Percentiles rank a stretch among this genome's conserved stretches.
Conservation (phyloP, 1,140 invertebrate genomes). For the Pogonus chalceus region DNA sequence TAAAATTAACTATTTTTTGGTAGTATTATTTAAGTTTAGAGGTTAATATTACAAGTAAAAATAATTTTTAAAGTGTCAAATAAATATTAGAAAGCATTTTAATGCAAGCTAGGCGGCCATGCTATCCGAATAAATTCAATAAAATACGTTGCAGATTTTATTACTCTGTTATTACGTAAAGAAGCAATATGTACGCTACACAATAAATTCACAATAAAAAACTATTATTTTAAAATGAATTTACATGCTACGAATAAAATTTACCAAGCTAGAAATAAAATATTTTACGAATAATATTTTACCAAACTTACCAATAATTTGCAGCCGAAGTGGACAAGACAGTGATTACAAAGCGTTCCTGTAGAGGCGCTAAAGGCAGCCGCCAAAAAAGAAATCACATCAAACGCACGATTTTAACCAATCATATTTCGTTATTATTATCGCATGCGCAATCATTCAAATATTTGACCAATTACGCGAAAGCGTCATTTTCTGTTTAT, state of each 20-base stretch:
- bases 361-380: not conserved
- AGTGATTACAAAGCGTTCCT: conserved; percentile 7
- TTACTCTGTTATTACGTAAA: not conserved
- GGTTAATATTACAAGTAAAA: too few species aligned
- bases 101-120: not conserved
- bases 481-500: not conserved
- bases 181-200: not conserved
- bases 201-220: conserved; percentile 13
- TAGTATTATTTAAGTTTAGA: too few species aligned
- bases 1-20: too few species aligned
- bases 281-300: not conserved
- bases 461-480: not conserved
- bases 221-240: conserved; percentile 8
- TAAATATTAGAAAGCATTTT: not conserved
- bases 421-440: not conserved
- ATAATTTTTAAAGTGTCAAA: not conserved
- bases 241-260: conserved; percentile 6
- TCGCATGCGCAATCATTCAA: not conserved
- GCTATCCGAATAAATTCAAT: not conserved
- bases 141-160: conserved; percentile 5
- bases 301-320: not conserved
- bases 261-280: conserved; percentile 9
- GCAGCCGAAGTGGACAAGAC: not conserved
- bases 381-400: conserved; percentile 1
- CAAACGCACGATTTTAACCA: not conserved